A percentile compares a stretch with the other conserved stretches of the same genome.
Evolutionary conservation across 2,113 vertebrate species (phyloP).

Genomic region (Microcebus jonahi): DNA sequence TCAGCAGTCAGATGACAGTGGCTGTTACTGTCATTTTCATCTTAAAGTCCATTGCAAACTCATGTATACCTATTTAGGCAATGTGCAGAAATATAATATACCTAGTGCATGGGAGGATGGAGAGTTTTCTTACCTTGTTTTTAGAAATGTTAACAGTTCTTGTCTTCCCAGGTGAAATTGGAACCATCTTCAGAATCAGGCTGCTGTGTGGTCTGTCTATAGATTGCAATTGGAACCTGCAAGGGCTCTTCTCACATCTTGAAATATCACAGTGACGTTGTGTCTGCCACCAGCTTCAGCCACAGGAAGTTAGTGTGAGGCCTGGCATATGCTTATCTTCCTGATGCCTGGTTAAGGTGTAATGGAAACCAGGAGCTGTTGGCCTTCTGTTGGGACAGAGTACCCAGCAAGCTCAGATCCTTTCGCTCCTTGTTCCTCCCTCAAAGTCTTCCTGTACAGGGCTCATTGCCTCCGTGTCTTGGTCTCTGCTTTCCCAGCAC

Average conservation of each 20-base stretch:
- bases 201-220: fast-evolving
- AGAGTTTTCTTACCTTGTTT: not conserved
- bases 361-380: not conserved
- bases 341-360: not conserved
- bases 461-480: not conserved
- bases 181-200: not conserved
- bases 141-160: not conserved
- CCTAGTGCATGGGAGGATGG: not conserved
- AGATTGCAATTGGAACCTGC: not conserved
- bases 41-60: not conserved
- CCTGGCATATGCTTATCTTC: not conserved
- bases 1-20: not conserved
- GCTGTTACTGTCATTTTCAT: not conserved
- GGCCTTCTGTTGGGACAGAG: not conserved
- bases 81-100: not conserved
- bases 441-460: not conserved
- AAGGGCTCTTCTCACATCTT: not conserved
- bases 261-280: not conserved
- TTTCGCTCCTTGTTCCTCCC: not conserved
- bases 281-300: not conserved
- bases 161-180: not conserved
- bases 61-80: not conserved
- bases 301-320: not conserved
- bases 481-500: not conserved
- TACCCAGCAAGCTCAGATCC: not conserved